phyloP scores from a whole-genome alignment of 2,888 invertebrate species.

The Lymantria monacha region DNA sequence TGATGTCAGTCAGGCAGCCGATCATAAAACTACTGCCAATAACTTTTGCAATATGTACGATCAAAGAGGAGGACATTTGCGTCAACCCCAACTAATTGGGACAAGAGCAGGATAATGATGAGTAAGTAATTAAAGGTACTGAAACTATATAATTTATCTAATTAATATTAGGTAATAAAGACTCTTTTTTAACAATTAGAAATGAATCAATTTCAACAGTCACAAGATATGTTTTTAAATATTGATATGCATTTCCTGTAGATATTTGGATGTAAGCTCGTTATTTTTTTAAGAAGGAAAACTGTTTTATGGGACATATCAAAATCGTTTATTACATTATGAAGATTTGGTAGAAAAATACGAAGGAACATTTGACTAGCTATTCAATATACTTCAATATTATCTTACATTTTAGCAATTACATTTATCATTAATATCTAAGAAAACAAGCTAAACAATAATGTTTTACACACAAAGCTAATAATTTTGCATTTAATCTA shows the following conservation, averaged over 20 bases:
- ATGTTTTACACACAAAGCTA: constrained; percentile 42
- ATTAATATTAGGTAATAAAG: too few relatives aligned
- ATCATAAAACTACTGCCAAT: too few relatives aligned
- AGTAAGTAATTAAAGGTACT: too few relatives aligned
- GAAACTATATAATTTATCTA: too few relatives aligned
- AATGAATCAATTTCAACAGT: too few relatives aligned
- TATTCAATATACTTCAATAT: constrained; percentile 45
- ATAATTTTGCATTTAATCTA: constrained; percentile 17
- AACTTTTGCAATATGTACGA: too few relatives aligned
- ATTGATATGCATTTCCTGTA: constrained; percentile 30
- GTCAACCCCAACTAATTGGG: too few relatives aligned
- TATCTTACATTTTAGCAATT: constrained; percentile 48
- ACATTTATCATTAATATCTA: constrained; percentile 32
- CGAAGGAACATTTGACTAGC: constrained; percentile 66
- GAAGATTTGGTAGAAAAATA: constrained; percentile 71
- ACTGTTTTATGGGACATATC: constrained; percentile 24
- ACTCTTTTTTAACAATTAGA: too few relatives aligned
- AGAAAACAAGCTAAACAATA: constrained; percentile 37
- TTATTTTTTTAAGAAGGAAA: constrained; percentile 19
- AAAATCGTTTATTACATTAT: constrained; percentile 56
- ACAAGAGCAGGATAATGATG: too few relatives aligned
- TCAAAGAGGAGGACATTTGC: too few relatives aligned
- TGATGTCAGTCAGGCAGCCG: too few relatives aligned
- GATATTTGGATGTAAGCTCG: constrained; percentile 15
- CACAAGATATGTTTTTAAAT: constrained; percentile 27